These are phyloP conservation scores for Eriocheir sinensis DNA, from an alignment of 1,140 invertebrate species.

Conservation along the genomic window DNA sequence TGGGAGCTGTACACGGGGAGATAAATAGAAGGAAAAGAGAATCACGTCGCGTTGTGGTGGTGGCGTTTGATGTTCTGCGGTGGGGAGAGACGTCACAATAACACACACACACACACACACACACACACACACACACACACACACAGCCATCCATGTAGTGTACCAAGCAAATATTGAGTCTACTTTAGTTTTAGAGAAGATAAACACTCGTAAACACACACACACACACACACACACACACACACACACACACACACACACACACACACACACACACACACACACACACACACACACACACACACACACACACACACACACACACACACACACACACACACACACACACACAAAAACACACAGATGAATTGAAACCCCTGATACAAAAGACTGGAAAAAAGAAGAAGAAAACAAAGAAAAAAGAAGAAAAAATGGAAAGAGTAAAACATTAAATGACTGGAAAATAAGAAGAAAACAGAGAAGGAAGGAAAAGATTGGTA, in stretches of 20 bases:
- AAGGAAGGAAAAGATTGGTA: neutral
- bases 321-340: slow-evolving; percentile 39
- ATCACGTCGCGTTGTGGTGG: neutral
- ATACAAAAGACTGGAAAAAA: too few species aligned
- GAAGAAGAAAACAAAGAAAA: too few species aligned
- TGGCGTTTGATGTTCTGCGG: neutral
- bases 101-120: slow-evolving; percentile 47
- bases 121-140: slow-evolving; percentile 42
- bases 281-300: slow-evolving; percentile 46
- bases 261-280: slow-evolving; percentile 34
- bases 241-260: slow-evolving; percentile 46
- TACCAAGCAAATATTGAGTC: neutral
- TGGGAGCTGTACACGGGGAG: too few species aligned
- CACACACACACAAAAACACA: slow-evolving; percentile 38
- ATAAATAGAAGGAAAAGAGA: too few species aligned
- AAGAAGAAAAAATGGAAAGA: neutral
- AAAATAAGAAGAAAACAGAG: neutral
- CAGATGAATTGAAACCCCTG: too few species aligned
- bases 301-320: slow-evolving; percentile 33
- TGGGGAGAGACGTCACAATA: neutral
- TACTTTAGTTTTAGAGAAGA: neutral
- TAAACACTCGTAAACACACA: neutral
- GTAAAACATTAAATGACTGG: neutral
- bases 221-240: slow-evolving; percentile 47
- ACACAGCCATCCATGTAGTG: neutral